Percentiles rank a stretch among this genome's conserved stretches.
Conservation (phyloP, 2,797 vertebrate species). For the Squalus acanthias region DNA sequence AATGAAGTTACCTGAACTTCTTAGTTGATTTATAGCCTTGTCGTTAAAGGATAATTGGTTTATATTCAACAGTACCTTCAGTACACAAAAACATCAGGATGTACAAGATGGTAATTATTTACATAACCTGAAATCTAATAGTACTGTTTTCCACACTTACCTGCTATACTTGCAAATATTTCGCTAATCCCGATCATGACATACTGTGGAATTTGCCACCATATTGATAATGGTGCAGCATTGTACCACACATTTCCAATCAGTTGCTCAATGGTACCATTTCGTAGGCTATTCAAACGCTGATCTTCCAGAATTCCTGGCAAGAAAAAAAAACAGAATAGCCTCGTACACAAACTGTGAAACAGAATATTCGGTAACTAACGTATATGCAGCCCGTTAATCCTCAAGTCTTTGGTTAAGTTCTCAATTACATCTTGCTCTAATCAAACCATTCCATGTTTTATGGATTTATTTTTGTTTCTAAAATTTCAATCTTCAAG, state of each 20-base stretch:
- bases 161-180: constrained; percentile 95
- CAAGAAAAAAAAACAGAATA: background rate
- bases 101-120: background rate
- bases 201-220: constrained; percentile 98
- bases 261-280: constrained; percentile 73
- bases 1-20: background rate
- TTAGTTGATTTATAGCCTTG: background rate
- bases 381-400: background rate
- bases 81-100: background rate
- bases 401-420: background rate
- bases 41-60: background rate
- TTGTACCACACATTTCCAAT: constrained; percentile 76
- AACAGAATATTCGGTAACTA: background rate
- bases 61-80: background rate
- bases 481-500: background rate
- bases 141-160: constrained; percentile 55
- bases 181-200: constrained; percentile 94
- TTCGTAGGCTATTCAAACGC: constrained; percentile 72
- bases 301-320: constrained; percentile 92
- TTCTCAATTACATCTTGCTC: background rate
- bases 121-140: background rate
- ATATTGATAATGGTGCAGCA: constrained; percentile 84
- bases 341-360: background rate
- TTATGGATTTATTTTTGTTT: background rate
- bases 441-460: background rate